Percentiles rank a stretch among this genome's conserved stretches.
These are phyloP conservation scores for Zaprionus inermis DNA, from an alignment of 1,140 invertebrate species.

Conservation along the genomic window DNA sequence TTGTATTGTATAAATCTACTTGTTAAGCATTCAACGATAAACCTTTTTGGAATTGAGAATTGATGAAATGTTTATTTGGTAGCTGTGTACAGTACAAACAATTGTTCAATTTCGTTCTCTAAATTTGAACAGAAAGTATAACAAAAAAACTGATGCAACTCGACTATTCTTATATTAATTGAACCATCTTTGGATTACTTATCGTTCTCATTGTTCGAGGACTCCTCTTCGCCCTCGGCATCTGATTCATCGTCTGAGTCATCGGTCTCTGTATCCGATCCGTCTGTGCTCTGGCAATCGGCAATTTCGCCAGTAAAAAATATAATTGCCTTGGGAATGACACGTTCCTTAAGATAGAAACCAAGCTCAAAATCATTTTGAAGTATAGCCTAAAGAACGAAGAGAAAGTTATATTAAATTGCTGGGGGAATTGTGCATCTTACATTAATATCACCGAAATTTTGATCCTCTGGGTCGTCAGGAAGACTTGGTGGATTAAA, in stretches of 20 bases:
- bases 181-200: conserved; percentile 22
- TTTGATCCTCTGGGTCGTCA: conserved; percentile 55
- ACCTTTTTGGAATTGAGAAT: conserved; percentile 37
- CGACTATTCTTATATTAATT: not conserved
- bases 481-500: conserved; percentile 90
- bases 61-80: conserved; percentile 58
- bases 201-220: conserved; percentile 54
- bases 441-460: conserved; percentile 75
- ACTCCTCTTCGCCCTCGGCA: conserved; percentile 58
- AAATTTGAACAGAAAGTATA: conserved; percentile 13
- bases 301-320: conserved; percentile 92
- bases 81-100: conserved; percentile 41
- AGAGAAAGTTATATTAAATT: not conserved
- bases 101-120: conserved; percentile 43
- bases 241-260: conserved; percentile 87
- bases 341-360: conserved; percentile 93
- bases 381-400: conserved; percentile 59
- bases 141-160: conserved; percentile 14
- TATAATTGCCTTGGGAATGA: conserved; percentile 93
- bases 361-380: conserved; percentile 96
- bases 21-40: conserved; percentile 62
- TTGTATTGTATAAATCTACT: conserved; percentile 58
- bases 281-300: conserved; percentile 85
- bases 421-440: conserved; percentile 13
- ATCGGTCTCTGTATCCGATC: conserved; percentile 87